phyloP scores from a whole-genome alignment of 2,797 vertebrate species.

The Xiphophorus birchmanni region DNA sequence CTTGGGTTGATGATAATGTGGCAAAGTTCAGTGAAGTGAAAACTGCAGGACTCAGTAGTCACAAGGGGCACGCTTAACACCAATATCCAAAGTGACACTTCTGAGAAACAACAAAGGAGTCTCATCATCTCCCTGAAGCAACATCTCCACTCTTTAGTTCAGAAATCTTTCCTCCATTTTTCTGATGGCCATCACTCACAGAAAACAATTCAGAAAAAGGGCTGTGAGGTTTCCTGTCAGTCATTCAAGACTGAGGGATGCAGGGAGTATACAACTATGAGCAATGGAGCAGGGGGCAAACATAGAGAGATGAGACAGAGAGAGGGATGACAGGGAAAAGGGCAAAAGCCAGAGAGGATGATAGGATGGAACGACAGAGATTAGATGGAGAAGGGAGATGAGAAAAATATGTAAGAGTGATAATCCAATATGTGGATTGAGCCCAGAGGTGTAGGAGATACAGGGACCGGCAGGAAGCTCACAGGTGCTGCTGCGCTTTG shows the following conservation, averaged over 20 bases:
- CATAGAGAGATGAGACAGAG: constrained; percentile 2
- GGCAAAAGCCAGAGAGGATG: background rate
- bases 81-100: constrained; percentile 44
- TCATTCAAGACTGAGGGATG: constrained; percentile 32
- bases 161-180: constrained; percentile 5
- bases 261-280: constrained; percentile 21
- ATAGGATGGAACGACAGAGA: constrained; percentile 1
- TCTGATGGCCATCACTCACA: constrained; percentile 54
- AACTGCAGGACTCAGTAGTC: constrained; percentile 9
- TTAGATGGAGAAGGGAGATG: background rate
- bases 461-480: constrained; percentile 6
- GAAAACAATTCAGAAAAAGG: constrained; percentile 19
- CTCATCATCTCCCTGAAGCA: constrained; percentile 11
- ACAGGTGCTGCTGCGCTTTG: constrained; percentile 20
- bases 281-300: constrained; percentile 3
- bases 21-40: background rate
- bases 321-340: constrained; percentile 3
- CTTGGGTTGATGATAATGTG: constrained; percentile 24
- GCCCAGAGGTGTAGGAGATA: constrained; percentile 19
- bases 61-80: constrained; percentile 22
- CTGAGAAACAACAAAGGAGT: constrained; percentile 34
- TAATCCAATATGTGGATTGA: constrained; percentile 33
- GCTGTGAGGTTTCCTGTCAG: constrained; percentile 60
- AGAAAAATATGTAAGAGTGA: constrained; percentile 22
- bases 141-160: constrained; percentile 22